These are phyloP conservation scores for Ypsolopha scabrella DNA, from an alignment of 2,888 invertebrate species.

Conservation along the genomic window DNA sequence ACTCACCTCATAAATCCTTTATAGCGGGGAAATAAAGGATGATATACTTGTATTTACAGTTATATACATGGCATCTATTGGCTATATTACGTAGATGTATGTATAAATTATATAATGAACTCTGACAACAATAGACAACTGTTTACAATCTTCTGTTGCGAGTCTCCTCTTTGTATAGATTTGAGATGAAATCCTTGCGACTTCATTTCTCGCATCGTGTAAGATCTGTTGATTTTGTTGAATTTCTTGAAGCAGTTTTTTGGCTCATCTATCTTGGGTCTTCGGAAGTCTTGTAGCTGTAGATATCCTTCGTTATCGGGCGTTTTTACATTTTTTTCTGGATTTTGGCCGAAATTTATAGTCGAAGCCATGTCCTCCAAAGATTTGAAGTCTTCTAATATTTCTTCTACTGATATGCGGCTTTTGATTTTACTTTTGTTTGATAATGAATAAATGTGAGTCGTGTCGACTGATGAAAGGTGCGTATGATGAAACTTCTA, in stretches of 20 bases:
- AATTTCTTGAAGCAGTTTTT: slow-evolving; percentile 19
- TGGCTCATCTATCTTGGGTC: slow-evolving; percentile 34
- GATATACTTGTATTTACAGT: not conserved
- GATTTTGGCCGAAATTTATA: slow-evolving; percentile 8
- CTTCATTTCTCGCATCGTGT: slow-evolving; percentile 38
- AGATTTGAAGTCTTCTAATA: slow-evolving; percentile 42
- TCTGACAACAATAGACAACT: slow-evolving; percentile 41
- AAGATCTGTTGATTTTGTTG: slow-evolving; percentile 33
- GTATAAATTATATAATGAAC: slow-evolving; percentile 46
- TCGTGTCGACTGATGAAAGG: slow-evolving; percentile 33
- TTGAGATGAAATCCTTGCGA: slow-evolving; percentile 32
- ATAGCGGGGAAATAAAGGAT: not conserved
- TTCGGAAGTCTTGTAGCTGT: slow-evolving; percentile 43
- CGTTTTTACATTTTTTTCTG: slow-evolving; percentile 7
- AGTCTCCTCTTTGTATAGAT: slow-evolving; percentile 14
- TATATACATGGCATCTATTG: not conserved
- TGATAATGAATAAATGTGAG: slow-evolving; percentile 17
- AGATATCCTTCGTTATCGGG: slow-evolving; percentile 14
- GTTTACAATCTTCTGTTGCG: slow-evolving; percentile 24
- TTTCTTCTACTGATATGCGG: slow-evolving; percentile 28
- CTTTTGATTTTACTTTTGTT: slow-evolving; percentile 15
- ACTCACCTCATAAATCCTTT: slow-evolving; percentile 10
- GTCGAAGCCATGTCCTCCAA: slow-evolving; percentile 26
- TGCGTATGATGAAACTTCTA: slow-evolving; percentile 40
- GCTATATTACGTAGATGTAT: slow-evolving; percentile 9